These are phyloP conservation scores for Psittacus erithacus DNA, from an alignment of 2,113 vertebrate genomes.

Conservation along the genomic window DNA sequence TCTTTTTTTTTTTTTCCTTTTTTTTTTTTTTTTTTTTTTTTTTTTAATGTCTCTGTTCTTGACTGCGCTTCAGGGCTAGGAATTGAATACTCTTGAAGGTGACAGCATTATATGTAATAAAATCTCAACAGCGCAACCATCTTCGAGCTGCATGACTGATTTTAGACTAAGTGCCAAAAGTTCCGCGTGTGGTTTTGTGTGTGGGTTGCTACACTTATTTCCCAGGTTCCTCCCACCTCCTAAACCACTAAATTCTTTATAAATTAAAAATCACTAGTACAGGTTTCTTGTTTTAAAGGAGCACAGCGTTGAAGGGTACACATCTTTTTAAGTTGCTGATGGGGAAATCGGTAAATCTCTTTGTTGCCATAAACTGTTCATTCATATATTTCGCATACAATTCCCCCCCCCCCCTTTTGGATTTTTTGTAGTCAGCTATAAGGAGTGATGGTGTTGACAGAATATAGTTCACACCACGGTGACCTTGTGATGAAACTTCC, in stretches of 20 bases:
- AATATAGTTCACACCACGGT: slow-evolving; percentile 79
- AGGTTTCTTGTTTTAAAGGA: slow-evolving; percentile 48
- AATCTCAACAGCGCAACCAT: slow-evolving; percentile 31
- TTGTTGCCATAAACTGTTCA: slow-evolving; percentile 49
- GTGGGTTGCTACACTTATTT: slow-evolving; percentile 68
- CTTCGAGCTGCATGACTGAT: slow-evolving; percentile 38
- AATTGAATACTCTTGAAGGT: slow-evolving; percentile 40
- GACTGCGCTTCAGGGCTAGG: background rate
- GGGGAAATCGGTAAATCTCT: slow-evolving; percentile 43
- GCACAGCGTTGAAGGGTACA: background rate
- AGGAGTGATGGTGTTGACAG: slow-evolving; percentile 77
- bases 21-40: background rate
- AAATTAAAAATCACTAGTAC: slow-evolving; percentile 41
- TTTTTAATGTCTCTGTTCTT: background rate
- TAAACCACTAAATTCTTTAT: slow-evolving; percentile 65
- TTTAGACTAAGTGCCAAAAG: slow-evolving; percentile 51
- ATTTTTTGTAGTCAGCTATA: slow-evolving; percentile 43
- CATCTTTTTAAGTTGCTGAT: background rate
- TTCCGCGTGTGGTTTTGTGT: slow-evolving; percentile 62
- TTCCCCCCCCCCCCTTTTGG: background rate
- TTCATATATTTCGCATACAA: slow-evolving; percentile 47
- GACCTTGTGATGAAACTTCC: slow-evolving; percentile 85
- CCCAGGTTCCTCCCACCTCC: slow-evolving; percentile 63
- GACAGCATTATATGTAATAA: slow-evolving; percentile 30
- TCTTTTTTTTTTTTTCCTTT: background rate